Base-by-base conservation (phyloP, 1,140 invertebrate species). In the Drosophila watanabei region DNA sequence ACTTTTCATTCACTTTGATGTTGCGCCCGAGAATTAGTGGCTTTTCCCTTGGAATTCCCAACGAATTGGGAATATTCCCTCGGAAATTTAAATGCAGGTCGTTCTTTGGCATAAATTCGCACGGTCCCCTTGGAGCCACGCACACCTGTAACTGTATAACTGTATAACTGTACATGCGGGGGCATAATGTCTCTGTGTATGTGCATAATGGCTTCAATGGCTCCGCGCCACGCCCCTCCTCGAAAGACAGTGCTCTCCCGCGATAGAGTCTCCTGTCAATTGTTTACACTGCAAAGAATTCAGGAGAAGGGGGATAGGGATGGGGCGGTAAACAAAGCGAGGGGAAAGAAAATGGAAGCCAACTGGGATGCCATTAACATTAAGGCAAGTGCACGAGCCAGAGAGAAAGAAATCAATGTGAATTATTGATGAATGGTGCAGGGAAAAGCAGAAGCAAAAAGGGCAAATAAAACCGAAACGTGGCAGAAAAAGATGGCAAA, bases 341-440 rank as follows among this genome's bases (percentile, higher is more conserved):
- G 28, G 30, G n/a, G 20, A 2, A 37, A 11, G 20, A 3, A 39
- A 57, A 57, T 57, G 54, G 54, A 65, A 79, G 63, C 57, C 57
- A 82, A 72, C 52, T 79, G 68, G 77, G 75, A 68, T 63, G 59
- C 77, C 45, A 83, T 70, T 79, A 64, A 86, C 48, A 65, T 52
- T 59, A 73, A 60, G 51, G 39, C 18, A 28, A 43, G 35, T 35
- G 72, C 59, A 32, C 46, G 48, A 56, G 65, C 49, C 16, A 24
- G 61, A 9, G 43, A 63, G 73, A 71, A 72, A 56, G 80, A 81
- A 89, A 90, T 89, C 79, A 90, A 86, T 91, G 86, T 90, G 86
- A 90, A 90, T 90, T 90, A 90, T 90, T 90, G 86, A 90, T 91
- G 86, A 90, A 90, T 90, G 82, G 76, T 78, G 75, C 86, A 85